Conservation (phyloP, 2,113 vertebrate species). For the Petrocephalus microphthalmus region DNA sequence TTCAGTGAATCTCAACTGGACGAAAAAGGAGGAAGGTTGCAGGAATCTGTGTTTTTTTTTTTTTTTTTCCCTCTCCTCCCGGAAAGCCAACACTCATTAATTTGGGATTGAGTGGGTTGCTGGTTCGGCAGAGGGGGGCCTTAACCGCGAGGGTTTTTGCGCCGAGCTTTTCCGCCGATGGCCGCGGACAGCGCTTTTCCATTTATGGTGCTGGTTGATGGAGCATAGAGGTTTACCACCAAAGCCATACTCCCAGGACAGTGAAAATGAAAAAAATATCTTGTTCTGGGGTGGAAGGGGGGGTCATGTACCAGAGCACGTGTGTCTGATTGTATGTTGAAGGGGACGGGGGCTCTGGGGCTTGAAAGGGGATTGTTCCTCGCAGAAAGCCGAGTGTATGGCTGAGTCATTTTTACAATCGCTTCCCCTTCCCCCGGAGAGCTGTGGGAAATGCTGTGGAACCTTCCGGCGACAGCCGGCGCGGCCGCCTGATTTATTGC, state of each 20-base stretch:
- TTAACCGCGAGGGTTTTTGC: background rate
- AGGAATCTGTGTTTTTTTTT: background rate
- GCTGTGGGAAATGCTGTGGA: background rate
- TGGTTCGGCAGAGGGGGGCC: background rate
- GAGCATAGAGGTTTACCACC: background rate
- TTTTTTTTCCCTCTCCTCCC: too few species aligned
- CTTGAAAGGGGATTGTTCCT: constrained; percentile 5
- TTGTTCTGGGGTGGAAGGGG: background rate
- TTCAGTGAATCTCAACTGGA: background rate
- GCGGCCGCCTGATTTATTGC: background rate
- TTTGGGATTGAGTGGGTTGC: background rate
- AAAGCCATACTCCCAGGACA: background rate
- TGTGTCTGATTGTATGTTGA: background rate
- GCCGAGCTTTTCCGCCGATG: too few species aligned
- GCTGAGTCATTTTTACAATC: background rate
- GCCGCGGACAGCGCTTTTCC: background rate
- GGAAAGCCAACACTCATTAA: background rate
- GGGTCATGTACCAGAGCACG: background rate
- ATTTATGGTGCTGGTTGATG: background rate
- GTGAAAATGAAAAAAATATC: constrained; percentile 15
- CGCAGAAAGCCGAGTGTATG: background rate
- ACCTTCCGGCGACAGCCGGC: background rate
- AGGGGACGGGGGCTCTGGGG: background rate
- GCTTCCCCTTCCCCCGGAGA: background rate
- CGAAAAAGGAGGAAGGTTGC: too few species aligned